phyloP scores from a whole-genome alignment of 2,797 vertebrate species.

The Microctenopoma stevenorrisi region DNA sequence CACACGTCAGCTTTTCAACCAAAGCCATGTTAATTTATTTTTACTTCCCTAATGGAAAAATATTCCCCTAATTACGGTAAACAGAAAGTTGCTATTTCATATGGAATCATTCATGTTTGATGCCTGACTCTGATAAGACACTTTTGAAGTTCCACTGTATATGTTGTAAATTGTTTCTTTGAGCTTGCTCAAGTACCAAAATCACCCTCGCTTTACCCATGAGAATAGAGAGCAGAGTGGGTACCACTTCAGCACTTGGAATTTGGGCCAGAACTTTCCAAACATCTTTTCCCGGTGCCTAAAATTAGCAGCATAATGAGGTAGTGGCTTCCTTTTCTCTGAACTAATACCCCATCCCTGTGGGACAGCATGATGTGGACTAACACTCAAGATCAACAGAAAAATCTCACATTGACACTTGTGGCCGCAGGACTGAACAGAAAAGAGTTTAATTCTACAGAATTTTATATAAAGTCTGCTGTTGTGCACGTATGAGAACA shows the following conservation, averaged over 20 bases:
- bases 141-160: conserved; percentile 88
- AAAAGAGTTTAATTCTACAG: conserved; percentile 23
- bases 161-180: conserved; percentile 87
- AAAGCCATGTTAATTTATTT: conserved; percentile 85
- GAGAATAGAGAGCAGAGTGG: conserved; percentile 79
- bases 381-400: conserved; percentile 81
- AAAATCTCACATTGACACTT: conserved; percentile 74
- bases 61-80: conserved; percentile 88
- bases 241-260: conserved; percentile 78
- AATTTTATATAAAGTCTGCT: not conserved
- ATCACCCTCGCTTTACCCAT: conserved; percentile 83
- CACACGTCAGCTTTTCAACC: conserved; percentile 73
- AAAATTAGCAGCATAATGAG: conserved; percentile 88
- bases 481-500: not conserved
- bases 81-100: conserved; percentile 88
- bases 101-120: conserved; percentile 89
- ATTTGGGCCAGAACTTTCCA: conserved; percentile 81
- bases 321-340: conserved; percentile 85
- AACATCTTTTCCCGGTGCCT: conserved; percentile 86
- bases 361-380: conserved; percentile 79
- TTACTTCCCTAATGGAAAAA: conserved; percentile 87
- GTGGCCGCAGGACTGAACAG: conserved; percentile 48
- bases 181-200: conserved; percentile 85
- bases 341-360: conserved; percentile 80
- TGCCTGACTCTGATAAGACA: conserved; percentile 85